These are phyloP conservation scores for Neolamprologus multifasciatus DNA, from an alignment of 2,797 vertebrate species.

Conservation along the genomic window DNA sequence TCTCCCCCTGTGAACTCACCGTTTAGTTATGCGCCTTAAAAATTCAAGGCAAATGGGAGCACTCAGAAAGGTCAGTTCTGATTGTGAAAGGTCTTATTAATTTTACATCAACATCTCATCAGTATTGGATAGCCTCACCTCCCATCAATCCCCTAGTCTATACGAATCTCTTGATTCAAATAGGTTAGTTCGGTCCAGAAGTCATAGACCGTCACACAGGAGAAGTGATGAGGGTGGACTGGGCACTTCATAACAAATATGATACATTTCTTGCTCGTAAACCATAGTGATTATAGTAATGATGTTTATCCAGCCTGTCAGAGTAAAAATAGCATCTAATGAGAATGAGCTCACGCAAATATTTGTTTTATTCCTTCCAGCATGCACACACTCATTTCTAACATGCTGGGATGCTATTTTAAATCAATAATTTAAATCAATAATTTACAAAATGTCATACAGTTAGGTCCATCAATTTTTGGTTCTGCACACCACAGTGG, in stretches of 20 bases:
- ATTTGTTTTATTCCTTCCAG: background rate
- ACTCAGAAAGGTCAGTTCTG: constrained; percentile 59
- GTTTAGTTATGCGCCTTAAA: constrained; percentile 49
- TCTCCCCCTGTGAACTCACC: constrained; percentile 13
- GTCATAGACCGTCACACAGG: background rate
- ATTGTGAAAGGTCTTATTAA: constrained; percentile 57
- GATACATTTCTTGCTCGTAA: background rate
- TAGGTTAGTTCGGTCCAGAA: background rate
- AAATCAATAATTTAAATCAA: background rate
- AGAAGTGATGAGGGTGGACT: background rate
- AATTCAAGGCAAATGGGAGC: constrained; percentile 50
- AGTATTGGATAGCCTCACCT: constrained; percentile 34
- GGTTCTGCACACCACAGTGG: background rate
- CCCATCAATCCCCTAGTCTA: constrained; percentile 1
- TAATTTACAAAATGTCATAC: background rate
- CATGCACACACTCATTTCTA: background rate
- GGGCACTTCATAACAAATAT: background rate
- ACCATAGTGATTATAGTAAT: background rate
- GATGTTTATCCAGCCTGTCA: background rate
- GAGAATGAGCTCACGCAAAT: background rate
- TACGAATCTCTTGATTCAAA: constrained; percentile 8
- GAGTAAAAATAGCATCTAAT: background rate
- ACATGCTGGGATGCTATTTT: background rate
- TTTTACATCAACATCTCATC: constrained; percentile 67
- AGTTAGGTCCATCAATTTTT: background rate